A percentile compares a stretch with the other conserved stretches of the same genome.
phyloP scores from a whole-genome alignment of 1,140 invertebrate genomes.

The Vanessa atalanta region DNA sequence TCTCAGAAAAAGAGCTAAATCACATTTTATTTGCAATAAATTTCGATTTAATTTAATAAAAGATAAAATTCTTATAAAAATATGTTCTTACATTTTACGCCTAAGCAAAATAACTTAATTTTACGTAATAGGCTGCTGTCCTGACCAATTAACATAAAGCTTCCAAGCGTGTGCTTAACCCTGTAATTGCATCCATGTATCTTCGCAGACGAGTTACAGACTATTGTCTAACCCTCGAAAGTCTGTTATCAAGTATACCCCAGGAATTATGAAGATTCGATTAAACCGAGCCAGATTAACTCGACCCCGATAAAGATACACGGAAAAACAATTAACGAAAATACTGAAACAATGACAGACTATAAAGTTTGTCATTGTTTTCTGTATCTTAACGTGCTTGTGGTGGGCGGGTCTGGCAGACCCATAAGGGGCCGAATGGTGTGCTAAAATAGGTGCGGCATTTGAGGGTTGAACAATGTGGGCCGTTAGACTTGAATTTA shows the following conservation, averaged over 20 bases:
- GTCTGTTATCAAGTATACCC: slow-evolving; percentile 58
- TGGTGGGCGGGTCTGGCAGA: slow-evolving; percentile 58
- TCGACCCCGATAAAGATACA: slow-evolving; percentile 66
- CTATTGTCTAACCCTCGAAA: slow-evolving; percentile 53
- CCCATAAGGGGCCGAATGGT: slow-evolving; percentile 46
- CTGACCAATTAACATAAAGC: slow-evolving; percentile 59
- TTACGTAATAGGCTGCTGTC: slow-evolving; percentile 33
- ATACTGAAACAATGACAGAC: slow-evolving; percentile 72
- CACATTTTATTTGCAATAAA: slow-evolving; percentile 2
- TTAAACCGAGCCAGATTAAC: slow-evolving; percentile 67
- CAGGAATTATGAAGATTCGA: slow-evolving; percentile 72
- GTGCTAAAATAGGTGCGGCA: slow-evolving; percentile 54
- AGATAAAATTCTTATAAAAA: not conserved
- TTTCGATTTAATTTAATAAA: not conserved
- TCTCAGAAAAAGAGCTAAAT: not conserved
- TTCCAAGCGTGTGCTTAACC: slow-evolving; percentile 46
- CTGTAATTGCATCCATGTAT: slow-evolving; percentile 63
- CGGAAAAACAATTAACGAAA: slow-evolving; percentile 78
- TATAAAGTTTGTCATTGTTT: slow-evolving; percentile 76
- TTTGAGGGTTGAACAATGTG: slow-evolving; percentile 66
- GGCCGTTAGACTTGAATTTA: slow-evolving; percentile 68
- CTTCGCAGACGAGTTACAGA: slow-evolving; percentile 56
- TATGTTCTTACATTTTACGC: not conserved
- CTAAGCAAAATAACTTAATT: slow-evolving; percentile 26
- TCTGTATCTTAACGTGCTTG: slow-evolving; percentile 70